A percentile compares a stretch with the other conserved stretches of the same genome.
These are phyloP conservation scores for Pongo pygmaeus DNA, from an alignment of 2,113 vertebrate species.

Conservation along the genomic window DNA sequence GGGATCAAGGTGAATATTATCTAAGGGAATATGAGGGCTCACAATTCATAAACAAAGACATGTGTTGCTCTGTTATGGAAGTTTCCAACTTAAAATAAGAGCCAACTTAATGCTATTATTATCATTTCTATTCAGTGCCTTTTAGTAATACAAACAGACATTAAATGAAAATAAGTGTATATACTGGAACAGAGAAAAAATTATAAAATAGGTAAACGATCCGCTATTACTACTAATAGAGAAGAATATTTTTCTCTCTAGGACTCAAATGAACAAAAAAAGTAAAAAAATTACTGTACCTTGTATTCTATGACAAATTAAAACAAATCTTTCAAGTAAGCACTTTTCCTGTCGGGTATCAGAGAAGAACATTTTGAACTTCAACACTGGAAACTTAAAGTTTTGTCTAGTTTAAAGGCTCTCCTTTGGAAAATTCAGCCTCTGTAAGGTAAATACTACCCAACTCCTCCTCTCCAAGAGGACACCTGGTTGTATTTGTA, in stretches of 20 bases:
- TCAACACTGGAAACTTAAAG: background rate
- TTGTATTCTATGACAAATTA: background rate
- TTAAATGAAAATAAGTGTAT: background rate
- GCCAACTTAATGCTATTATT: background rate
- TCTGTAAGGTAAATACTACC: background rate
- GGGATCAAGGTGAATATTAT: background rate
- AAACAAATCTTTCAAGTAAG: background rate
- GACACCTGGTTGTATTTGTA: background rate
- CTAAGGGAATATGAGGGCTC: background rate
- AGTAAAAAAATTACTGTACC: background rate
- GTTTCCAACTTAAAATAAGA: background rate
- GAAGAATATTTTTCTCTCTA: background rate
- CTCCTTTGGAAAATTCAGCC: background rate
- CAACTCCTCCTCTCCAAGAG: background rate
- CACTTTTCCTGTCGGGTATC: background rate
- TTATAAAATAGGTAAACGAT: background rate
- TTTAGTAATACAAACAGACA: background rate
- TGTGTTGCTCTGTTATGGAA: background rate
- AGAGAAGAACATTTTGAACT: background rate
- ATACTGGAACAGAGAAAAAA: background rate
- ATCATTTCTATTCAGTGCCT: background rate
- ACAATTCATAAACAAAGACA: background rate
- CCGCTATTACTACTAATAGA: background rate
- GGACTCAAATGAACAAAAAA: background rate
- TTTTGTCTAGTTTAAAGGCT: background rate